Percentiles rank a stretch among this genome's conserved stretches.
Evolutionary conservation across 2,888 invertebrate genomes (phyloP).

Genomic region (Ochropleura leucogaster): DNA sequence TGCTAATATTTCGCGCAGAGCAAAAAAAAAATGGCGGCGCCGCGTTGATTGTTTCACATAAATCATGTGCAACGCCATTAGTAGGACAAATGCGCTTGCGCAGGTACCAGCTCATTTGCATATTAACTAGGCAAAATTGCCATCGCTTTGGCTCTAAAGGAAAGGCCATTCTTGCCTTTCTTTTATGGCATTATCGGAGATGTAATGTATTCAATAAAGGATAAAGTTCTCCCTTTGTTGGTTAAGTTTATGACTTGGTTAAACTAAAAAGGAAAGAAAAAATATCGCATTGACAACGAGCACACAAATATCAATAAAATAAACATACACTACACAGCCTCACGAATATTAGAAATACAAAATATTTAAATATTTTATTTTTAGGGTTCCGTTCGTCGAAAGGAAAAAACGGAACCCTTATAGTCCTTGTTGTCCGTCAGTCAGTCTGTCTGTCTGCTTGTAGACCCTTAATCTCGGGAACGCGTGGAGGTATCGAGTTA

Average conservation of each 20-base stretch:
- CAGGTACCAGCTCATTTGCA: conserved; percentile 68
- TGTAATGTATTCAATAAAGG: conserved; percentile 48
- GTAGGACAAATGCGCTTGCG: conserved; percentile 72
- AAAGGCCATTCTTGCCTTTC: conserved; percentile 52
- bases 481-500: no score
- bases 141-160: conserved; percentile 45
- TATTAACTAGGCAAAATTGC: conserved; percentile 69
- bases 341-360: no score
- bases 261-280: conserved; percentile 1
- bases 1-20: conserved; percentile 57
- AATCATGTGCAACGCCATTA: conserved; percentile 72
- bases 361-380: no score
- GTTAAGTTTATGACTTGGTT: conserved; percentile 23
- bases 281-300: no score
- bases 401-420: no score
- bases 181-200: conserved; percentile 41
- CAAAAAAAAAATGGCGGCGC: conserved; percentile 63
- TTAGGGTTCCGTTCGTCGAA: no score
- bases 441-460: no score
- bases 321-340: no score
- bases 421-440: no score
- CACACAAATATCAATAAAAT: no score
- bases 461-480: no score
- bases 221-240: conserved; percentile 23
- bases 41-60: conserved; percentile 71